Conservation (phyloP, 2,888 invertebrate genomes). For the Polia nebulosa region DNA sequence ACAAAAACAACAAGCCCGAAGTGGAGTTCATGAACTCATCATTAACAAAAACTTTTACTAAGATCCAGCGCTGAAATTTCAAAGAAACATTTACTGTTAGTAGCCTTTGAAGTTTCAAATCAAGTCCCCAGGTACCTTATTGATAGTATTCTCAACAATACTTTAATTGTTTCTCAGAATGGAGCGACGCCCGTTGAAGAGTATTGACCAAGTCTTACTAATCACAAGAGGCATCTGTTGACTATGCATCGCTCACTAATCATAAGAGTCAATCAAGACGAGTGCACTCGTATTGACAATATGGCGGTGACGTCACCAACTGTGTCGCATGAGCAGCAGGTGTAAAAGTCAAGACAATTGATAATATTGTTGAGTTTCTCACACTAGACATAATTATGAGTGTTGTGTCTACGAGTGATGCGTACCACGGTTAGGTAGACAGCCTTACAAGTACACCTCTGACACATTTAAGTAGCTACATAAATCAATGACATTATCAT, state of each 20-base stretch:
- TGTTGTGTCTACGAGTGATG: not conserved
- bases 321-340: not conserved
- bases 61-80: too few species aligned
- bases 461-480: not conserved
- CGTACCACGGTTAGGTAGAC: not conserved
- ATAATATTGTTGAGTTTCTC: conserved; percentile 10
- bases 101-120: too few species aligned
- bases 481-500: too few species aligned
- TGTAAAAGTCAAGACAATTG: not conserved
- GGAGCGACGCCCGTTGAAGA: conserved; percentile 19
- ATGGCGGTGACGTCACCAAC: not conserved
- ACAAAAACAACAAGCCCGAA: too few species aligned
- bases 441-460: not conserved
- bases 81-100: too few species aligned
- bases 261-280: conserved; percentile 23
- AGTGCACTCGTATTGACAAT: conserved; percentile 6
- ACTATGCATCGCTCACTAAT: conserved; percentile 20
- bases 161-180: not conserved
- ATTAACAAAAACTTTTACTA: too few species aligned
- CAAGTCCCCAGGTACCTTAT: too few species aligned
- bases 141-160: conserved; percentile 5
- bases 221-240: too few species aligned
- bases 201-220: too few species aligned
- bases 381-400: not conserved
- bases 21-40: too few species aligned